Percentiles rank a stretch among this genome's conserved stretches.
phyloP scores from a whole-genome alignment of 2,888 invertebrate species.

The Coelogynopora nodosa region DNA sequence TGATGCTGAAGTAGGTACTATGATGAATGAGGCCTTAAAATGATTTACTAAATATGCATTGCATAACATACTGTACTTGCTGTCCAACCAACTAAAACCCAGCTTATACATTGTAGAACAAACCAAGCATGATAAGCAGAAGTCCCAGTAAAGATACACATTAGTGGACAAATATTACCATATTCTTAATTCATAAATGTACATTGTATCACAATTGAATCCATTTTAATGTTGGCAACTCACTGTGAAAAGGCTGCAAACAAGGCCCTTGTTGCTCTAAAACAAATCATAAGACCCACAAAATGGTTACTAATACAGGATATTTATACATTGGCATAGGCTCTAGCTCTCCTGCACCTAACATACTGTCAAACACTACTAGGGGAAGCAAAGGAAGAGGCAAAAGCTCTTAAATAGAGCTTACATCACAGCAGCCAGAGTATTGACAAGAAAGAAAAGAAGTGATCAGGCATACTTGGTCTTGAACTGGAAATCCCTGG shows the following conservation, averaged over 20 bases:
- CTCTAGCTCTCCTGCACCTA: neutral
- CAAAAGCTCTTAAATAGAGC: neutral
- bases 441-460: neutral
- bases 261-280: neutral
- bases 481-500: neutral
- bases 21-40: slow-evolving; percentile 17
- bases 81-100: neutral
- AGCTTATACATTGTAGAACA: neutral
- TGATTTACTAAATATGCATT: neutral
- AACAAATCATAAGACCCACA: neutral
- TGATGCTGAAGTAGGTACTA: neutral
- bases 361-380: neutral
- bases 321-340: neutral
- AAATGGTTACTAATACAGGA: neutral
- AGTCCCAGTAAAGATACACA: neutral
- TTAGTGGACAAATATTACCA: neutral
- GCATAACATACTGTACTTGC: neutral
- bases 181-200: slow-evolving; percentile 10
- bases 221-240: neutral
- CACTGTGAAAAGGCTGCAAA: neutral
- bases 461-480: neutral
- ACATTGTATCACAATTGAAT: neutral
- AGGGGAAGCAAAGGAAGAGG: neutral
- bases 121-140: neutral
- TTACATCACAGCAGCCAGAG: neutral